phyloP scores from a whole-genome alignment of 2,113 vertebrate genomes.

The Heterotilapia buettikoferi region DNA sequence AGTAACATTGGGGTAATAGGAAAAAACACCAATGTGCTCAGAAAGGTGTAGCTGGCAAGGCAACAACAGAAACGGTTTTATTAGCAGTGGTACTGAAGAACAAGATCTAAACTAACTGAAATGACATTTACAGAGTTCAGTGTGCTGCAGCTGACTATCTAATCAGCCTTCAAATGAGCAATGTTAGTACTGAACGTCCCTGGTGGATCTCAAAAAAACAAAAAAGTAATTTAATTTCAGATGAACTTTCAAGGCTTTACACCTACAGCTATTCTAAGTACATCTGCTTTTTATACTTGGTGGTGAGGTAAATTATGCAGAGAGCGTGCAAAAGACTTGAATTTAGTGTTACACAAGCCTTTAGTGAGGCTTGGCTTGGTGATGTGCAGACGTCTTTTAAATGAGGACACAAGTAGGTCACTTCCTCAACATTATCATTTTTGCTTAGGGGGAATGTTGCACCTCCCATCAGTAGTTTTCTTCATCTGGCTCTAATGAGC shows the following conservation, averaged over 20 bases:
- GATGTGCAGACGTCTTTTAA: slow-evolving; percentile 1
- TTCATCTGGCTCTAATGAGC: slow-evolving; percentile 34
- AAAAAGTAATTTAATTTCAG: background rate
- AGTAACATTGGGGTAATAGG: background rate
- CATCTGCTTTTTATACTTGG: background rate
- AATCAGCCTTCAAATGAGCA: background rate
- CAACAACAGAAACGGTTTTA: background rate
- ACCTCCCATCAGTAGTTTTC: slow-evolving; percentile 30
- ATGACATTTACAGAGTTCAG: background rate
- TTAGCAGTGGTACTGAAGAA: background rate
- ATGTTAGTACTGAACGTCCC: background rate
- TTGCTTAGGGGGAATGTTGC: slow-evolving; percentile 4
- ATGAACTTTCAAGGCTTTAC: background rate
- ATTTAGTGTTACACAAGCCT: background rate
- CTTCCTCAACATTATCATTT: slow-evolving; percentile 1
- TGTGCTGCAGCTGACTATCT: background rate
- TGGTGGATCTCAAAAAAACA: background rate
- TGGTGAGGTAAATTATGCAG: background rate
- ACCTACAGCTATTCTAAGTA: background rate
- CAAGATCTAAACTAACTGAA: background rate
- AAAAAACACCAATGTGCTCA: background rate
- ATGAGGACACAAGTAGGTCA: slow-evolving; percentile 34
- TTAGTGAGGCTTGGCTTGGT: background rate
- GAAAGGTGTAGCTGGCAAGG: background rate
- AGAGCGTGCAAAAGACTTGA: background rate